A percentile compares a stretch with the other conserved stretches of the same genome.
Evolutionary conservation across 2,888 invertebrate genomes (phyloP).

Genomic region (Tinea semifulvella): DNA sequence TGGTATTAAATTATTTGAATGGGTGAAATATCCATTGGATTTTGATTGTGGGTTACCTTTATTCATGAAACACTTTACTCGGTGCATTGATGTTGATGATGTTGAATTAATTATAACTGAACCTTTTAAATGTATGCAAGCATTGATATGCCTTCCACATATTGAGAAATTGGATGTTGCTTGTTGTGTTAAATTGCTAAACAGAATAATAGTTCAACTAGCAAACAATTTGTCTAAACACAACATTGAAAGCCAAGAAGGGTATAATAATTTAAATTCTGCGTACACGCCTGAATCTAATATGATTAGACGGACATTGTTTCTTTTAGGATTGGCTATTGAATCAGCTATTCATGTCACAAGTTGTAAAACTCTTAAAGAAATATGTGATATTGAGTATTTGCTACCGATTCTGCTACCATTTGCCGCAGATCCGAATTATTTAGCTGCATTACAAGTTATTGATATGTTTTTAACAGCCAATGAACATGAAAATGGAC

Average conservation of each 20-base stretch:
- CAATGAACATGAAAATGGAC: constrained; percentile 50
- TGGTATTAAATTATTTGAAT: constrained; percentile 67
- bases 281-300: constrained; percentile 36
- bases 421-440: constrained; percentile 49
- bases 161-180: constrained; percentile 51
- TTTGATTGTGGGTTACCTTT: constrained; percentile 48
- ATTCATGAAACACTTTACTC: constrained; percentile 46
- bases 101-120: constrained; percentile 41
- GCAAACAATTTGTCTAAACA: constrained; percentile 34
- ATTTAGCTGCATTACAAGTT: constrained; percentile 55
- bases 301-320: constrained; percentile 52
- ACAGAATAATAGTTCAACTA: constrained; percentile 38
- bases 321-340: constrained; percentile 64
- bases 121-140: constrained; percentile 50
- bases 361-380: constrained; percentile 49
- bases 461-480: constrained; percentile 64
- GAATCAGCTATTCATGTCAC: constrained; percentile 69
- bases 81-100: constrained; percentile 34
- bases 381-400: constrained; percentile 48
- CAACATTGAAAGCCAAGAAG: constrained; percentile 35
- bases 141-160: constrained; percentile 66
- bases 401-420: constrained; percentile 52
- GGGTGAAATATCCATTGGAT: constrained; percentile 74
- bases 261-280: constrained; percentile 36
- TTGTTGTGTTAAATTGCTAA: constrained; percentile 34